Evolutionary conservation across 2,888 invertebrate genomes (phyloP).

Genomic region (Rhogogaster chlorosoma): DNA sequence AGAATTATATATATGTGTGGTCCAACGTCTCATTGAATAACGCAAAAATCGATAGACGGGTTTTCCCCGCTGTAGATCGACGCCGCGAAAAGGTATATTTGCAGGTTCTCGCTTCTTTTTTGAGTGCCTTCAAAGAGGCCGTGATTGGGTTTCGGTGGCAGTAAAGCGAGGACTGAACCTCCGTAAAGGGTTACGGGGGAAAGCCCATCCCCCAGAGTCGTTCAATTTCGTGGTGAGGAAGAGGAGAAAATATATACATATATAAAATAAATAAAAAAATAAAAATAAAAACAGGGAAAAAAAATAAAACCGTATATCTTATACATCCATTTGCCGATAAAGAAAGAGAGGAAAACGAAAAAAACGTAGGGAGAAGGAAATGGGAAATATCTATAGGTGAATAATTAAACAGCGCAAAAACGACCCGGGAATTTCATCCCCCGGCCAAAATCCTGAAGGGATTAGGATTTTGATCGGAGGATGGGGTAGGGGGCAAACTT

Average conservation of each 20-base stretch:
- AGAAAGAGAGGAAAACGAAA: conserved; percentile 8
- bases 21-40: background rate
- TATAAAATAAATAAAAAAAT: too few relatives aligned
- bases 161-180: conserved; percentile 29
- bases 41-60: conserved; percentile 17
- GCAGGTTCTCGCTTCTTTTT: conserved; percentile 36
- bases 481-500: conserved; percentile 26
- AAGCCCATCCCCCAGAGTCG: background rate
- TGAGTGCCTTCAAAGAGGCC: conserved; percentile 37
- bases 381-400: background rate
- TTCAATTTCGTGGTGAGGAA: conserved; percentile 44
- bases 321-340: conserved; percentile 36
- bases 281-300: conserved; percentile 35
- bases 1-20: background rate
- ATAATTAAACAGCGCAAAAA: background rate
- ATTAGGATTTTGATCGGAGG: conserved; percentile 21
- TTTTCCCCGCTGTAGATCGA: background rate
- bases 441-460: background rate
- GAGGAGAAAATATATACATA: conserved; percentile 29
- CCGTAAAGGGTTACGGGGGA: conserved; percentile 34
- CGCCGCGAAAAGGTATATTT: conserved; percentile 24
- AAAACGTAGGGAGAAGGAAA: background rate
- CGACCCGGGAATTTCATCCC: background rate
- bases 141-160: conserved; percentile 45
- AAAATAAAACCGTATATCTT: conserved; percentile 46